phyloP scores from a whole-genome alignment of 2,113 vertebrate species.

The Oreotrochilus melanogaster region DNA sequence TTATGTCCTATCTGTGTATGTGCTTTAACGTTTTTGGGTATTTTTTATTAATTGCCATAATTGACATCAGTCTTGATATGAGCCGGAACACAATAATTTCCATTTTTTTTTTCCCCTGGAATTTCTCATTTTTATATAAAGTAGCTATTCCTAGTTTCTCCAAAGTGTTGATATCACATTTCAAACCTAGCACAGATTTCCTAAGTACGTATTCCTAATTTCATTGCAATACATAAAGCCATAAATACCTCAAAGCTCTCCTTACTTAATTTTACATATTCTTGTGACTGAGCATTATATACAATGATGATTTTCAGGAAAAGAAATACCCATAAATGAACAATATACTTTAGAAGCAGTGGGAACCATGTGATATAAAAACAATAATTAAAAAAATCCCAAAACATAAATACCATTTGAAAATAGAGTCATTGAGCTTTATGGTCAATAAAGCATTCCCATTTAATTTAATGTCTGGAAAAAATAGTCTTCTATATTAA shows the following conservation, averaged over 20 bases:
- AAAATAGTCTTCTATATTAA: background rate
- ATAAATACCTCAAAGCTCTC: background rate
- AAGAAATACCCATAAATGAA: background rate
- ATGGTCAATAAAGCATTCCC: background rate
- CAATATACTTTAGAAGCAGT: background rate
- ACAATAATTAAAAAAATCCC: background rate
- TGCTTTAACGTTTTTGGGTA: background rate
- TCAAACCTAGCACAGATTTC: background rate
- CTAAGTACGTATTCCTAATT: background rate
- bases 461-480: background rate
- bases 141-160: background rate
- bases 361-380: background rate
- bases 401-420: background rate
- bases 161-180: background rate
- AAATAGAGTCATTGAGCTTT: background rate
- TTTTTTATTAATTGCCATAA: background rate
- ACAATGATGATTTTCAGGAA: background rate
- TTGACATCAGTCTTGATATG: background rate
- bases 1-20: background rate
- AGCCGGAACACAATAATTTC: background rate
- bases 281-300: background rate
- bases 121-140: background rate
- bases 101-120: background rate
- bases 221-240: background rate
- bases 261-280: background rate